Conservation (phyloP, 2,888 invertebrate species). For the Polyommatus icarus region DNA sequence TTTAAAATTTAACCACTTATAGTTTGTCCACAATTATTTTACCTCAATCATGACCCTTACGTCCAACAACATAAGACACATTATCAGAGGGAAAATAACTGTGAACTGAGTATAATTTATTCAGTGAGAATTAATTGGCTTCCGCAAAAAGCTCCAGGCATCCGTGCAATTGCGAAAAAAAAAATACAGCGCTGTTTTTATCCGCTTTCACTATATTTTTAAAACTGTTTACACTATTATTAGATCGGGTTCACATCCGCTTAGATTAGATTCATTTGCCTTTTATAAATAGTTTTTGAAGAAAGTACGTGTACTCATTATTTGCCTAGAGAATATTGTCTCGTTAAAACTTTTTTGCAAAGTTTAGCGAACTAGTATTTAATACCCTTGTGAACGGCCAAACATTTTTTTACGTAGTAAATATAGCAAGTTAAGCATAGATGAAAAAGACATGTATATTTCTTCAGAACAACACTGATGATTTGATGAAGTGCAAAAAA, state of each 20-base stretch:
- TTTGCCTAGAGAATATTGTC: not conserved
- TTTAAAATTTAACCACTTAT: constrained; percentile 3
- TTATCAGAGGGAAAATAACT: not conserved
- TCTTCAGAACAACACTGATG: too few species aligned
- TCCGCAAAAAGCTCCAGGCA: constrained; percentile 10
- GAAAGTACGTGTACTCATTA: not conserved
- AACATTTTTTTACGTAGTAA: too few species aligned
- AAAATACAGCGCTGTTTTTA: not conserved
- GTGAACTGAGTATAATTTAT: not conserved
- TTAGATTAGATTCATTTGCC: not conserved
- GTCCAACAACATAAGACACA: not conserved
- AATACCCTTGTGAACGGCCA: too few species aligned
- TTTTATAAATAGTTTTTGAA: not conserved
- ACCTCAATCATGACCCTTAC: not conserved
- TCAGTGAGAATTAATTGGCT: constrained; percentile 18
- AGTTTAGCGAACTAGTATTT: too few species aligned
- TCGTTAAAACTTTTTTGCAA: not conserved
- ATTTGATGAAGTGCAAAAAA: too few species aligned
- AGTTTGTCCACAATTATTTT: not conserved
- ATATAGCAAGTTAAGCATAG: too few species aligned
- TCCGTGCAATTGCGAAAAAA: not conserved
- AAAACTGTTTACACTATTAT: not conserved
- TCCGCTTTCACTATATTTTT: not conserved
- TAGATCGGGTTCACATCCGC: not conserved
- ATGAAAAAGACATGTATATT: too few species aligned